Percentiles rank a stretch among this genome's conserved stretches.
phyloP scores from a whole-genome alignment of 2,797 vertebrate genomes.

The Fistularia tabacaria region DNA sequence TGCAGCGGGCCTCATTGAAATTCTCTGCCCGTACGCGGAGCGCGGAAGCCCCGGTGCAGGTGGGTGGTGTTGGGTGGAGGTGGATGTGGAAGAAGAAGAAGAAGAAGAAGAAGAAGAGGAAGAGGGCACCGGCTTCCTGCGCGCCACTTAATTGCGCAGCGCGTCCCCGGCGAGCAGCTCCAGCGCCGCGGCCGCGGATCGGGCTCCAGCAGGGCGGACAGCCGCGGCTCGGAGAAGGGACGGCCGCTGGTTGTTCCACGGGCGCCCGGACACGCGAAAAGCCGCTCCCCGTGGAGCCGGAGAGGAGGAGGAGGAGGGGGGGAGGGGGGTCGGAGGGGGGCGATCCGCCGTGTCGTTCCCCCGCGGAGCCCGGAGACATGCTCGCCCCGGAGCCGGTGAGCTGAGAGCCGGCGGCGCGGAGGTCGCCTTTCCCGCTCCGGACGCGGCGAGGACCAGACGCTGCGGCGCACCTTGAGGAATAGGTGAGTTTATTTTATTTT shows the following conservation, averaged over 20 bases:
- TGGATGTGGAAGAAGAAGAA: too few species aligned
- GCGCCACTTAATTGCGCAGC: constrained; percentile 58
- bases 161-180: constrained; percentile 2
- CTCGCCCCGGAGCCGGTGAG: constrained; percentile 56
- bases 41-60: neutral
- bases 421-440: constrained; percentile 45
- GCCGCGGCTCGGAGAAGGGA: constrained; percentile 40
- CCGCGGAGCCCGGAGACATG: constrained; percentile 58
- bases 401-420: constrained; percentile 52
- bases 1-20: constrained; percentile 76
- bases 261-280: constrained; percentile 43
- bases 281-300: constrained; percentile 14
- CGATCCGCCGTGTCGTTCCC: constrained; percentile 46
- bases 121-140: constrained; percentile 51
- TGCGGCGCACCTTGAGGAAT: constrained; percentile 56
- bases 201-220: constrained; percentile 14
- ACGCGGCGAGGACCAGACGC: constrained; percentile 61
- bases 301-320: neutral
- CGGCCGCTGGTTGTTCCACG: constrained; percentile 37
- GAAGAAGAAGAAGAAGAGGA: too few species aligned
- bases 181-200: constrained; percentile 20
- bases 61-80: neutral
- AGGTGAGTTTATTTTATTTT: constrained; percentile 59
- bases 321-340: constrained; percentile 12
- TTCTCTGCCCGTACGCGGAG: constrained; percentile 65